These are phyloP conservation scores for Pachypeltis micranthus DNA, from an alignment of 1,140 invertebrate species.

Conservation along the genomic window DNA sequence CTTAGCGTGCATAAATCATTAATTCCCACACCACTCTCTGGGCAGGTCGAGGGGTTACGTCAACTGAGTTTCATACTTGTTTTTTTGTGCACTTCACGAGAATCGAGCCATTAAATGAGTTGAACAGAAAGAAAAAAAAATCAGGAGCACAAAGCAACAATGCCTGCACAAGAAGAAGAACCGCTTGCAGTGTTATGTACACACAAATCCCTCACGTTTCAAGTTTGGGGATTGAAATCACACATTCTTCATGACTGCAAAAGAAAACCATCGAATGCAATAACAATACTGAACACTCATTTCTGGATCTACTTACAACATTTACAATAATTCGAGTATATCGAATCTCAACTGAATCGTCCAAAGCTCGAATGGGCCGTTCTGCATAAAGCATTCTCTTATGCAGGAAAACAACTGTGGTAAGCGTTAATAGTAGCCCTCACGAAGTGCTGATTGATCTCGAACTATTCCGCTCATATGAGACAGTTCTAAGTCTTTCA, in stretches of 20 bases:
- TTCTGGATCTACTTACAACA: conserved; percentile 1
- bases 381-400: not conserved
- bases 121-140: no score
- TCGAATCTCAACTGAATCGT: no score
- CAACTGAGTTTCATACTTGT: no score
- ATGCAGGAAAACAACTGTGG: not conserved
- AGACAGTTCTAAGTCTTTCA: conserved; percentile 11
- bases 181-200: conserved; percentile 17
- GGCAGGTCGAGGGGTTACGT: no score
- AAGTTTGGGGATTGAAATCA: conserved; percentile 28
- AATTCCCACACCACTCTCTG: no score
- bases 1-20: no score
- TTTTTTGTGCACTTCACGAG: no score
- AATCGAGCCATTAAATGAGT: no score
- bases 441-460: not conserved
- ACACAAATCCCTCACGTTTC: conserved; percentile 31
- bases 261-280: conserved; percentile 8
- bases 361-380: not conserved
- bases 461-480: conserved; percentile 11
- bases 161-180: no score
- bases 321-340: not conserved
- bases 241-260: conserved; percentile 6
- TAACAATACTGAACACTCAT: not conserved
- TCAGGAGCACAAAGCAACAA: no score
- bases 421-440: not conserved